phyloP scores from a whole-genome alignment of 2,797 vertebrate species.

The Sylvilagus floridanus region DNA sequence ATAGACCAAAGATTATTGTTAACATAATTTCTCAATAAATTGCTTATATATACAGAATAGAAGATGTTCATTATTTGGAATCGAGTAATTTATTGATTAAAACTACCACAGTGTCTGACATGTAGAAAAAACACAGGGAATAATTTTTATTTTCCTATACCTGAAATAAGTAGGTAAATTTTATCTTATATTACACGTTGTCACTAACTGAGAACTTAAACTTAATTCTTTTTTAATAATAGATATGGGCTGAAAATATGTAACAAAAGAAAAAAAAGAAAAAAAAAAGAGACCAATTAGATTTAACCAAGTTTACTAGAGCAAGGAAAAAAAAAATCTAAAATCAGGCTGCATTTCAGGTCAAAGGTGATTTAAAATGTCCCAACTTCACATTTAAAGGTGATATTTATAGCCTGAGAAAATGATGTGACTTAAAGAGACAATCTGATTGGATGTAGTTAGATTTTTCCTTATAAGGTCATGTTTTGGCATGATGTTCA shows the following conservation, averaged over 20 bases:
- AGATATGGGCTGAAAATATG: not conserved
- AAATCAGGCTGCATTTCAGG: too few relatives aligned
- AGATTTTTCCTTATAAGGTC: too few relatives aligned
- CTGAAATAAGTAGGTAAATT: not conserved
- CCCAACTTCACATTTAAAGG: too few relatives aligned
- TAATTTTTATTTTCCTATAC: not conserved
- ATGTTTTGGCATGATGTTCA: too few relatives aligned
- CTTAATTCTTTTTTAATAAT: not conserved
- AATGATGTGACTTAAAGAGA: too few relatives aligned
- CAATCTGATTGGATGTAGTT: too few relatives aligned
- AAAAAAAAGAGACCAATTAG: too few relatives aligned
- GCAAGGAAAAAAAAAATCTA: too few relatives aligned
- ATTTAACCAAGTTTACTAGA: too few relatives aligned
- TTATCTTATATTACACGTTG: not conserved
- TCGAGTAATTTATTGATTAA: not conserved
- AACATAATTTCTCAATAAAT: not conserved
- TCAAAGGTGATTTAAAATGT: too few relatives aligned
- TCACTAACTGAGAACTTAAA: not conserved
- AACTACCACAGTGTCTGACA: not conserved
- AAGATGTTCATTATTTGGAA: constrained; percentile 17
- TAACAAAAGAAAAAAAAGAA: too few relatives aligned
- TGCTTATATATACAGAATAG: not conserved
- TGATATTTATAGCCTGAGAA: too few relatives aligned
- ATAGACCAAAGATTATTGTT: not conserved
- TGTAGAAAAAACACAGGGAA: not conserved